phyloP scores from a whole-genome alignment of 2,888 invertebrate genomes.

The Yponomeuta cagnagella region DNA sequence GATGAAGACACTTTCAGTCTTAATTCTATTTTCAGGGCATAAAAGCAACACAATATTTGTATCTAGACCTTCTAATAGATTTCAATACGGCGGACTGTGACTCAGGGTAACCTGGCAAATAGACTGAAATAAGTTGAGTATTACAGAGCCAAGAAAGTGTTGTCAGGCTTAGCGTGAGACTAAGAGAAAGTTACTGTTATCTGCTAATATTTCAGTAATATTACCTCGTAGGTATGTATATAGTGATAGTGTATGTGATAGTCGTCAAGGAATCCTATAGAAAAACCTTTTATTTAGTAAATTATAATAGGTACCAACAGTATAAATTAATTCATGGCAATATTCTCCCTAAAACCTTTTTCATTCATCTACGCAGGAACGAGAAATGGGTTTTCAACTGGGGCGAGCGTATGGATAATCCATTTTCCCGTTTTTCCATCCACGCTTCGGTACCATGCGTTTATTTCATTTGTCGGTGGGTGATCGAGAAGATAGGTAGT shows the following conservation, averaged over 20 bases:
- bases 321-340: too few species aligned
- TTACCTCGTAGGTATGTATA: too few species aligned
- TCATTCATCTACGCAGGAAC: neutral
- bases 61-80: slow-evolving; percentile 15
- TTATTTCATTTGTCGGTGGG: neutral
- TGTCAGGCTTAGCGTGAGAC: too few species aligned
- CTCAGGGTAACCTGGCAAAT: neutral
- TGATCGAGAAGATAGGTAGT: neutral
- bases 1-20: slow-evolving; percentile 29
- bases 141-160: too few species aligned
- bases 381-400: neutral
- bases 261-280: too few species aligned
- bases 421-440: neutral
- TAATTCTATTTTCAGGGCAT: slow-evolving; percentile 13
- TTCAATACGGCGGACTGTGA: slow-evolving; percentile 10
- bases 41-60: slow-evolving; percentile 5
- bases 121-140: neutral
- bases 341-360: neutral
- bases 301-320: too few species aligned
- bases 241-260: too few species aligned
- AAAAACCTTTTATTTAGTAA: too few species aligned
- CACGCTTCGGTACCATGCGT: neutral
- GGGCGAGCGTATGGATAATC: slow-evolving; percentile 1
- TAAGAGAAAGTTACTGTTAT: too few species aligned
- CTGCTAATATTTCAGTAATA: too few species aligned